Percentiles rank a stretch among this genome's conserved stretches.
Evolutionary conservation across 1,140 invertebrate species (phyloP).

Genomic region (Orius insidiosus): DNA sequence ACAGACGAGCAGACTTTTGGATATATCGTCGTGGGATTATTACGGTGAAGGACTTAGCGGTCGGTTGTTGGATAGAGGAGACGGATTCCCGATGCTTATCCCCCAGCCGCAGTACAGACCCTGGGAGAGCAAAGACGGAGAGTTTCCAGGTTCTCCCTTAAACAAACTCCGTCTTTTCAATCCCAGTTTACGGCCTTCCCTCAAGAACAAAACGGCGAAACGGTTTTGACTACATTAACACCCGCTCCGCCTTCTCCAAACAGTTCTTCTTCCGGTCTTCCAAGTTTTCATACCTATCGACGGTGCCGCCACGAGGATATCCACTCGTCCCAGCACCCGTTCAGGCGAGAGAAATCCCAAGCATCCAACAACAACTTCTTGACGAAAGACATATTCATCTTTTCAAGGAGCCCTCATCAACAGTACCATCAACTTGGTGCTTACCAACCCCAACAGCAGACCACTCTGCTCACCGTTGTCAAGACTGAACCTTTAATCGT

Average conservation of each 20-base stretch:
- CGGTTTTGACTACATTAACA: slow-evolving; percentile 42
- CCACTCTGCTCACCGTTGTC: slow-evolving; percentile 48
- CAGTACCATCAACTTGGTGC: slow-evolving; percentile 22
- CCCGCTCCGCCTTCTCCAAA: slow-evolving; percentile 27
- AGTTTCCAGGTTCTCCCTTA: slow-evolving; percentile 26
- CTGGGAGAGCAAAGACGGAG: slow-evolving; percentile 61
- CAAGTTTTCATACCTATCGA: slow-evolving; percentile 60
- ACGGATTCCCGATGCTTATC: slow-evolving; percentile 37
- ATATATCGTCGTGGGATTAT: slow-evolving; percentile 56
- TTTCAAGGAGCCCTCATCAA: slow-evolving; percentile 34
- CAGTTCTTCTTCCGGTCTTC: slow-evolving; percentile 24
- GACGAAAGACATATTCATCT: slow-evolving; percentile 64
- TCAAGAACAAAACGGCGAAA: slow-evolving; percentile 41
- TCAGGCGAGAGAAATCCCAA: slow-evolving; percentile 53
- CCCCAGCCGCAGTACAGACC: slow-evolving; percentile 52
- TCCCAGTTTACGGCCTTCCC: slow-evolving; percentile 60
- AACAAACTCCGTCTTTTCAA: slow-evolving; percentile 60
- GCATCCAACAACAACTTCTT: slow-evolving; percentile 55
- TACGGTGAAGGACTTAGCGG: slow-evolving; percentile 40
- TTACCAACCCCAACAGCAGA: slow-evolving; percentile 33
- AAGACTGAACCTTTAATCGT: slow-evolving; percentile 42
- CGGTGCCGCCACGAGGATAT: slow-evolving; percentile 44
- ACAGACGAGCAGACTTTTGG: slow-evolving; percentile 35
- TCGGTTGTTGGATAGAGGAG: slow-evolving; percentile 29
- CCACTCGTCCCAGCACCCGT: slow-evolving; percentile 60